Percentiles rank a stretch among this genome's conserved stretches.
These are phyloP conservation scores for Tachina lurida DNA, from an alignment of 2,888 invertebrate genomes.

Conservation along the genomic window DNA sequence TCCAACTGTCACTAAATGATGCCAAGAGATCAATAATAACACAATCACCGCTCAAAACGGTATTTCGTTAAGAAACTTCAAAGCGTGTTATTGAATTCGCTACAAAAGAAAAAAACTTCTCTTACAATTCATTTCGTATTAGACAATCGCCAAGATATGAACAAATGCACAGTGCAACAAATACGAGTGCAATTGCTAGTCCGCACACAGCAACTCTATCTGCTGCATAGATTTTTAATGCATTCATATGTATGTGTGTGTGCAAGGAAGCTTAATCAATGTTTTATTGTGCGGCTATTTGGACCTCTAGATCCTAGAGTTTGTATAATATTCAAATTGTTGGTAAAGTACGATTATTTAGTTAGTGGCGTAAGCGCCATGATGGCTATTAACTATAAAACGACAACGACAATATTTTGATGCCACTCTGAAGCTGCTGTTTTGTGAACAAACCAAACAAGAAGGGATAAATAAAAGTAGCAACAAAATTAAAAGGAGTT, in stretches of 20 bases:
- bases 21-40: constrained; percentile 69
- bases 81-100: constrained; percentile 39
- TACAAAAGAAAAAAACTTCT: constrained; percentile 15
- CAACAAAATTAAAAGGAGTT: constrained; percentile 40
- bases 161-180: constrained; percentile 59
- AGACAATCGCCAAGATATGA: constrained; percentile 57
- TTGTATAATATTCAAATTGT: constrained; percentile 48
- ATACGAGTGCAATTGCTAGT: constrained; percentile 46
- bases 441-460: constrained; percentile 7
- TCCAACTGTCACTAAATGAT: constrained; percentile 69
- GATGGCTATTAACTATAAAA: constrained; percentile 68
- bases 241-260: background rate
- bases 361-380: constrained; percentile 63
- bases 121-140: constrained; percentile 30
- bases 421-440: constrained; percentile 35
- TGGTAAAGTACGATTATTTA: background rate
- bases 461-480: constrained; percentile 12
- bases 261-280: constrained; percentile 65
- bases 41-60: constrained; percentile 71
- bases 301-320: background rate
- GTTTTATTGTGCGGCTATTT: constrained; percentile 34
- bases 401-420: constrained; percentile 68
- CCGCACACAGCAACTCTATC: background rate
- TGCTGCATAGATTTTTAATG: background rate
- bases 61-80: constrained; percentile 62